A percentile compares a stretch with the other conserved stretches of the same genome.
Evolutionary conservation across 2,113 vertebrate genomes (phyloP).

Genomic region (Phylloscopus whistleri): DNA sequence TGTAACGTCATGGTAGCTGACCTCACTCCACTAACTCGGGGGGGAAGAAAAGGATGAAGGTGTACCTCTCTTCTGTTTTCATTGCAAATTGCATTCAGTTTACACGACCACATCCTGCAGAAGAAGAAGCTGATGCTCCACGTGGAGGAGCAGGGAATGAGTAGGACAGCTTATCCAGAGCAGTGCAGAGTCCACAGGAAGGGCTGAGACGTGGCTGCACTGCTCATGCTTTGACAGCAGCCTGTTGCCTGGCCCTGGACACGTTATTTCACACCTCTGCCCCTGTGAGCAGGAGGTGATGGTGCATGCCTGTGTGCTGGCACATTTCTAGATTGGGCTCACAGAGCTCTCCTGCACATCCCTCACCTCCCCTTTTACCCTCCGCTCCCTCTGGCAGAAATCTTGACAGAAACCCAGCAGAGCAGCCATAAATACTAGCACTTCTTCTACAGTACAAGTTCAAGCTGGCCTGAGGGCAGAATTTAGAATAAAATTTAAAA

Average conservation of each 20-base stretch:
- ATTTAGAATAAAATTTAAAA: background rate
- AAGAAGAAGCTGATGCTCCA: background rate
- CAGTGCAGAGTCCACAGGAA: background rate
- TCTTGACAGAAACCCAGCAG: background rate
- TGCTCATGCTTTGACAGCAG: background rate
- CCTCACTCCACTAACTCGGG: background rate
- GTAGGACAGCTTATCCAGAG: background rate
- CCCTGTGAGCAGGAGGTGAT: background rate
- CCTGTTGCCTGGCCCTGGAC: background rate
- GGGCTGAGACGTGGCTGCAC: background rate
- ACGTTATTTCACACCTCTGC: background rate
- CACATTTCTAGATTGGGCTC: background rate
- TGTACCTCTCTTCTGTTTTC: background rate
- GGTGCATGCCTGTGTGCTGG: rapidly evolving
- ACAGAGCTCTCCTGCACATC: background rate
- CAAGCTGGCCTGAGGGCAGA: background rate
- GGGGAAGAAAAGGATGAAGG: background rate
- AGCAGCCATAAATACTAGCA: background rate
- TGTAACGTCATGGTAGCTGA: background rate
- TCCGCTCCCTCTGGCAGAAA: background rate
- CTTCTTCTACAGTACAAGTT: background rate
- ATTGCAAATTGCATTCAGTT: background rate
- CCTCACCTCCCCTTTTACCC: background rate
- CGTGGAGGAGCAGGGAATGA: background rate
- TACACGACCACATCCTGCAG: background rate